A percentile compares a stretch with the other conserved stretches of the same genome.
phyloP scores from a whole-genome alignment of 2,888 invertebrate genomes.

The Dryocosmus kuriphilus region DNA sequence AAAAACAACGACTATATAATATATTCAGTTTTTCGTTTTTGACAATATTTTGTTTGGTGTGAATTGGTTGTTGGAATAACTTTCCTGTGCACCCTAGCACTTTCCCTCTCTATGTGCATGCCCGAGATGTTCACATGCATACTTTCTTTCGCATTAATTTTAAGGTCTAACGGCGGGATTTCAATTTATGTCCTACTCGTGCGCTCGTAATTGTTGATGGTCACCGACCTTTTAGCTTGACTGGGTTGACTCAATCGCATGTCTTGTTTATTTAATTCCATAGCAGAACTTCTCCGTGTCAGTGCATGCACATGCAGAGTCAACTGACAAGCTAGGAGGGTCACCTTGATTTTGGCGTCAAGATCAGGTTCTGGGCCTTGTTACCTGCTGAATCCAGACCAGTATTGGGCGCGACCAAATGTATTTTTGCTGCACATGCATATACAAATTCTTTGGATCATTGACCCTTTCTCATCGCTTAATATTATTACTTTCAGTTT shows the following conservation, averaged over 20 bases:
- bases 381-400: slow-evolving; percentile 26
- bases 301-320: not conserved
- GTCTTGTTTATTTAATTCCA: slow-evolving; percentile 7
- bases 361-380: slow-evolving; percentile 30
- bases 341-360: slow-evolving; percentile 38
- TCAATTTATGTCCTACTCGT: not conserved
- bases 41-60: not conserved
- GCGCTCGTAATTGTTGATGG: not conserved
- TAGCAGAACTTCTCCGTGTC: not conserved
- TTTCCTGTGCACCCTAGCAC: not conserved
- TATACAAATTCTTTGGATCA: slow-evolving; percentile 5
- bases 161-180: not conserved
- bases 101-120: not conserved
- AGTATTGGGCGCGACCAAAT: slow-evolving; percentile 19
- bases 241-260: not conserved
- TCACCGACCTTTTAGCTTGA: not conserved
- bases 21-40: not conserved
- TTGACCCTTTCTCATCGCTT: not conserved
- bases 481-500: not conserved
- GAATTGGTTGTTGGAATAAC: not conserved
- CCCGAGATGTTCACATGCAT: not conserved
- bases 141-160: not conserved
- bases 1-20: not conserved
- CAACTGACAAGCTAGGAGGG: slow-evolving; percentile 3
- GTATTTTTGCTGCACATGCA: slow-evolving; percentile 23